These are phyloP conservation scores for Thamnophis sirtalis DNA, from an alignment of 2,113 vertebrate genomes.

Conservation along the genomic window DNA sequence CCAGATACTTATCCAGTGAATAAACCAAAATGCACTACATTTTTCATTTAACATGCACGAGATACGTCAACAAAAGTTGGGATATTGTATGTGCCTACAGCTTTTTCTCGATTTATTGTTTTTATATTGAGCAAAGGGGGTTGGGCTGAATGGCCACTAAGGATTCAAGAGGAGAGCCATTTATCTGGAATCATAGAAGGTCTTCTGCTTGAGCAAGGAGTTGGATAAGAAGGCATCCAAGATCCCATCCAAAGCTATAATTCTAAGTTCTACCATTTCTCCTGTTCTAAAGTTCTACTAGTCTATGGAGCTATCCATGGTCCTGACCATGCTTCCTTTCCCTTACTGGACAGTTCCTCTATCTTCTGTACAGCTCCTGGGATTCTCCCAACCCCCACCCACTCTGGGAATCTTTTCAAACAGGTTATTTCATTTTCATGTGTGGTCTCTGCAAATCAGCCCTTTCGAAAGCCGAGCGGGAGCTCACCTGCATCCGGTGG, in stretches of 20 bases:
- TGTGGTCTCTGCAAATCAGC: not conserved
- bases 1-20: not conserved
- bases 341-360: not conserved
- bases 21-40: not conserved
- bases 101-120: not conserved
- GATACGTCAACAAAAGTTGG: not conserved
- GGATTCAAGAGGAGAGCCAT: not conserved
- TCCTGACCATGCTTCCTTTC: not conserved
- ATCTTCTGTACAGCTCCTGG: not conserved
- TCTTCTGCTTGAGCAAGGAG: not conserved
- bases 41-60: not conserved
- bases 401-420: too few species aligned
- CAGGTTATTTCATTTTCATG: not conserved
- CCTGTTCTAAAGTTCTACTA: not conserved
- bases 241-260: not conserved
- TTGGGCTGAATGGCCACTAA: not conserved
- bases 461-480: too few species aligned
- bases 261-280: not conserved
- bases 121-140: not conserved
- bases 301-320: not conserved
- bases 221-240: not conserved
- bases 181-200: not conserved
- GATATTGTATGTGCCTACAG: not conserved
- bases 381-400: not conserved
- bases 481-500: too few species aligned